A percentile compares a stretch with the other conserved stretches of the same genome.
Conservation (phyloP, 2,113 vertebrate species). For the Coreoperca whiteheadi region DNA sequence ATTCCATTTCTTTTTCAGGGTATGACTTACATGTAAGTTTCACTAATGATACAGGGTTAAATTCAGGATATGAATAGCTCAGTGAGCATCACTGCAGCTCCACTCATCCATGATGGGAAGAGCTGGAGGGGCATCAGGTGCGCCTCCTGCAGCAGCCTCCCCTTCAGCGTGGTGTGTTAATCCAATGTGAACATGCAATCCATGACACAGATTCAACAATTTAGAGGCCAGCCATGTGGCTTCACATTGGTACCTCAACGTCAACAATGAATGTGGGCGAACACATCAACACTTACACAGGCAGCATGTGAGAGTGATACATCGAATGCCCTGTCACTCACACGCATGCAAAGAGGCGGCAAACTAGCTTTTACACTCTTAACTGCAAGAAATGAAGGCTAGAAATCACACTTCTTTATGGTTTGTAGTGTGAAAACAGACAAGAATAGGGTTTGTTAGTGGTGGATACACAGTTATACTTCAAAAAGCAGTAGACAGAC, state of each 20-base stretch:
- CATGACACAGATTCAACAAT: slow-evolving; percentile 25
- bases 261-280: slow-evolving; percentile 58
- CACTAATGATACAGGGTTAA: slow-evolving; percentile 45
- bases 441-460: background rate
- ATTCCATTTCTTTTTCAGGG: background rate
- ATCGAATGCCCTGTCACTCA: slow-evolving; percentile 40
- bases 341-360: background rate
- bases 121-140: slow-evolving; percentile 68
- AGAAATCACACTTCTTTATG: background rate
- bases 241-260: slow-evolving; percentile 36
- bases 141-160: slow-evolving; percentile 20
- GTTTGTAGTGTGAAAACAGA: slow-evolving; percentile 28
- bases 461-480: background rate
- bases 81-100: slow-evolving; percentile 54
- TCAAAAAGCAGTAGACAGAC: slow-evolving; percentile 34
- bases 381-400: background rate
- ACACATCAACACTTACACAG: slow-evolving; percentile 37
- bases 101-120: slow-evolving; percentile 51
- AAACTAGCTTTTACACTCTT: background rate
- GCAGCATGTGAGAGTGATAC: slow-evolving; percentile 37
- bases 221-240: slow-evolving; percentile 22
- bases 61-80: slow-evolving; percentile 35
- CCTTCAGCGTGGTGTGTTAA: slow-evolving; percentile 34
- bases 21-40: slow-evolving; percentile 13
- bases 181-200: slow-evolving; percentile 51